phyloP scores from a whole-genome alignment of 2,113 vertebrate genomes.

The Varanus komodoensis region DNA sequence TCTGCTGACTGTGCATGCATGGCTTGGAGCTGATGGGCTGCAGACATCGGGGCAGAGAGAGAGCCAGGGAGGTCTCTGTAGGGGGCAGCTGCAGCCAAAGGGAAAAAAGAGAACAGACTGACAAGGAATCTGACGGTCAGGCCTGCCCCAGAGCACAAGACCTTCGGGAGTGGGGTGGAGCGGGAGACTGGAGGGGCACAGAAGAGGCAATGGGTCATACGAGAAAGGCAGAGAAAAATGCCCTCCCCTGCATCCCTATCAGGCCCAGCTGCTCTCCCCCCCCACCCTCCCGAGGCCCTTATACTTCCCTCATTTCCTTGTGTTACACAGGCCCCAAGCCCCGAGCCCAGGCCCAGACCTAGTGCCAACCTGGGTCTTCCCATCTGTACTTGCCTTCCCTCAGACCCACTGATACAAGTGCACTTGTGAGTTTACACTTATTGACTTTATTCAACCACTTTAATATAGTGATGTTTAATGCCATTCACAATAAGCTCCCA shows the following conservation, averaged over 20 bases:
- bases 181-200: too few species aligned
- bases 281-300: not conserved
- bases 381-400: not conserved
- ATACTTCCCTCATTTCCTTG: too few species aligned
- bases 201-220: too few species aligned
- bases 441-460: not conserved
- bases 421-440: not conserved
- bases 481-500: not conserved
- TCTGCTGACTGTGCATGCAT: slow-evolving; percentile 98
- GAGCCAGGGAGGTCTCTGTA: slow-evolving; percentile 97
- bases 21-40: slow-evolving; percentile 97
- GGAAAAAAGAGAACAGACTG: not conserved
- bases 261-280: not conserved
- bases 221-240: not conserved
- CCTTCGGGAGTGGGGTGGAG: too few species aligned
- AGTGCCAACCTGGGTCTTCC: not conserved
- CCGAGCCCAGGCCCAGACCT: not conserved
- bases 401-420: not conserved
- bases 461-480: not conserved
- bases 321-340: not conserved
- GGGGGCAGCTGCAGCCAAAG: slow-evolving; percentile 85
- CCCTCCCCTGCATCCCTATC: not conserved
- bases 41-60: slow-evolving; percentile 93
- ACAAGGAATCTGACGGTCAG: not conserved
- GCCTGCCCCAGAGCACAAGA: not conserved